Conservation (phyloP, 2,113 vertebrate species). For the Thunnus maccoyii region DNA sequence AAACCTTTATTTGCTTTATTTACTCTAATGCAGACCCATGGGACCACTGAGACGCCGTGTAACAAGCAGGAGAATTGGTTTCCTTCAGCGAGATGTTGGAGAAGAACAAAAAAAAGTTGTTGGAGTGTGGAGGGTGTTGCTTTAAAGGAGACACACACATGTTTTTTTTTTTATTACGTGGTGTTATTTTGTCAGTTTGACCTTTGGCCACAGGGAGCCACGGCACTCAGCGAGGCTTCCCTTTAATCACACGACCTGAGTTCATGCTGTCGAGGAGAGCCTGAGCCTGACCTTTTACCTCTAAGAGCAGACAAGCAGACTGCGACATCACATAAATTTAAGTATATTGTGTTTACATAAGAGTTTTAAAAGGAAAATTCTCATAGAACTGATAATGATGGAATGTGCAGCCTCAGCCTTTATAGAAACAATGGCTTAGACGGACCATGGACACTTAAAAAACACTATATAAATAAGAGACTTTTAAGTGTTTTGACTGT, state of each 20-base stretch:
- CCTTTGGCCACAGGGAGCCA: neutral
- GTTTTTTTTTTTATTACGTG: neutral
- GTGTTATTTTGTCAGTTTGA: conserved; percentile 2
- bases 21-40: conserved; percentile 10
- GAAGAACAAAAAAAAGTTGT: neutral
- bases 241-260: no score
- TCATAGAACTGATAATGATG: no score
- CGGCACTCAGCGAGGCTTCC: neutral
- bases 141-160: neutral
- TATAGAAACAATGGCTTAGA: no score
- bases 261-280: neutral
- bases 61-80: neutral
- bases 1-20: conserved; percentile 35
- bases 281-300: conserved; percentile 1
- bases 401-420: no score
- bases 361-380: neutral
- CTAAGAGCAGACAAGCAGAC: neutral
- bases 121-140: neutral
- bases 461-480: no score
- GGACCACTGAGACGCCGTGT: neutral
- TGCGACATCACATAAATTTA: neutral
- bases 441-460: no score
- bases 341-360: neutral
- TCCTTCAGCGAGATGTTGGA: neutral
- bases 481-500: no score